Percentiles rank a stretch among this genome's conserved stretches.
Evolutionary conservation across 2,888 invertebrate genomes (phyloP).

Genomic region (Lottia scabra): DNA sequence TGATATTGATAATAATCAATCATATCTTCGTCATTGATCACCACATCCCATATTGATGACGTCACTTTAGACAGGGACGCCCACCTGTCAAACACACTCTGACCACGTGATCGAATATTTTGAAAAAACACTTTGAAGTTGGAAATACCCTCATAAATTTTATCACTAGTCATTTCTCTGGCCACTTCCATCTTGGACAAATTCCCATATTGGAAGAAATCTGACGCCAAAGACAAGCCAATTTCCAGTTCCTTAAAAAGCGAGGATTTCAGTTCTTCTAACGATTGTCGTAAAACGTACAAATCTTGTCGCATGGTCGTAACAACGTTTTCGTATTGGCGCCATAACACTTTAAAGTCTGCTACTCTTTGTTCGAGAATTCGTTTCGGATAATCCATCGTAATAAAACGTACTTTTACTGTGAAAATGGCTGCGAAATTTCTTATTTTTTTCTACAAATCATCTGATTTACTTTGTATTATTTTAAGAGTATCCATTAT

Average conservation of each 20-base stretch:
- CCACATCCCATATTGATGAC: conserved; percentile 40
- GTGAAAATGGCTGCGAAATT: conserved; percentile 36
- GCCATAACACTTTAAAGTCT: conserved; percentile 31
- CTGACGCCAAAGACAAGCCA: conserved; percentile 22
- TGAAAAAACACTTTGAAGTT: conserved; percentile 41
- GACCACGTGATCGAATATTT: conserved; percentile 49
- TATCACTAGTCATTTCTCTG: conserved; percentile 31
- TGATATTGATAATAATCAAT: conserved; percentile 42
- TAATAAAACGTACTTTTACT: conserved; percentile 47
- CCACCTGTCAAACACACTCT: conserved; percentile 46
- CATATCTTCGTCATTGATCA: conserved; percentile 47
- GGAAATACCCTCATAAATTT: conserved; percentile 33
- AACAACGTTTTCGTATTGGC: conserved; percentile 22
- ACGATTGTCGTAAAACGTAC: conserved; percentile 19
- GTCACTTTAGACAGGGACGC: conserved; percentile 29
- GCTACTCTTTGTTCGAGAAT: conserved; percentile 33
- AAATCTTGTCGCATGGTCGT: conserved; percentile 32
- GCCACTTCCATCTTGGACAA: conserved; percentile 37
- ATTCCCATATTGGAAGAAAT: conserved; percentile 30
- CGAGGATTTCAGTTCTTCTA: conserved; percentile 26
- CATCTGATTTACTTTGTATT: too few species aligned
- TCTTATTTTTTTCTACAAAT: conserved; percentile 33
- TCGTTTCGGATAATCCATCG: conserved; percentile 45
- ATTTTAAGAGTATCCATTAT: too few species aligned
- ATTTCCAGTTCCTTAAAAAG: conserved; percentile 27